Conservation (phyloP, 2,888 invertebrate species). For the Cryptosula pallasiana region DNA sequence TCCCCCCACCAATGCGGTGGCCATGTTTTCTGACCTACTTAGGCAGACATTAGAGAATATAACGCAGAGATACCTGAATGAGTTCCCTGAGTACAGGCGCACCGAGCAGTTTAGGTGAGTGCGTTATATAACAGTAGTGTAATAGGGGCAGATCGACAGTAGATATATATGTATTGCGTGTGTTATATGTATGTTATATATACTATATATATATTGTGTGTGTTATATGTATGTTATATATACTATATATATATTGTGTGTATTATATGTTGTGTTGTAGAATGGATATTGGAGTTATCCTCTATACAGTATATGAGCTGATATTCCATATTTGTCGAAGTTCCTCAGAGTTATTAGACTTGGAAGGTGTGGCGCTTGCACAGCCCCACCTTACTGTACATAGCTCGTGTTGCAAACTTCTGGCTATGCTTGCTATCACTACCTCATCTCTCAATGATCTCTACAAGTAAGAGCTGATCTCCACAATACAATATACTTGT, state of each 20-base stretch:
- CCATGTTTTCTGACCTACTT: constrained; percentile 38
- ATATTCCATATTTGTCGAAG: constrained; percentile 33
- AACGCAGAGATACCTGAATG: constrained; percentile 40
- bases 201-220: background rate
- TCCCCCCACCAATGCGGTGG: constrained; percentile 44
- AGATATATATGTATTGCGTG: too few species aligned
- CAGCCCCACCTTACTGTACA: constrained; percentile 40
- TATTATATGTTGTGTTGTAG: background rate
- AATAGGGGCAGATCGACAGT: too few species aligned
- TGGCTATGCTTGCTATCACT: constrained; percentile 41
- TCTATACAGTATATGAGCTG: constrained; percentile 40
- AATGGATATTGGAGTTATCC: constrained; percentile 39
- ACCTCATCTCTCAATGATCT: constrained; percentile 40
- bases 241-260: background rate
- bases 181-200: too few species aligned
- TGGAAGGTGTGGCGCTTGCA: constrained; percentile 30
- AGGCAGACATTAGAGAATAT: constrained; percentile 43
- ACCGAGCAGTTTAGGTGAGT: constrained; percentile 42
- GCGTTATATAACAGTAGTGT: too few species aligned
- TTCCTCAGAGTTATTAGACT: background rate
- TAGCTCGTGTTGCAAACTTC: constrained; percentile 42
- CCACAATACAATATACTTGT: too few species aligned
- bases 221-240: background rate
- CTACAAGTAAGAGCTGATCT: constrained; percentile 43
- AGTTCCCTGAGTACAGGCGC: constrained; percentile 42